Percentiles rank a stretch among this genome's conserved stretches.
These are phyloP conservation scores for Porites divaricata DNA, from an alignment of 92 coral and sea anemone species.

Conservation along the genomic window DNA sequence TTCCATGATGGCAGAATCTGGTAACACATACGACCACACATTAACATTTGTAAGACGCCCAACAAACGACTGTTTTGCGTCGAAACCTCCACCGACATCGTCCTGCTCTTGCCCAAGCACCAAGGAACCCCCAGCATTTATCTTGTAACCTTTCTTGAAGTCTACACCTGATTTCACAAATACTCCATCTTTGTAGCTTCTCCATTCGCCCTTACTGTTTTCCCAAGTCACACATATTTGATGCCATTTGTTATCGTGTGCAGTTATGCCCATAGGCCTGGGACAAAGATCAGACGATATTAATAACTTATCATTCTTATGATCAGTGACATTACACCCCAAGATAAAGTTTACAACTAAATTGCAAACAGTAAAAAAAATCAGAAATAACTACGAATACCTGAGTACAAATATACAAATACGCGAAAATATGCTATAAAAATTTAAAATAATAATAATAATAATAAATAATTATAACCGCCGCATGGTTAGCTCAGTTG, in stretches of 20 bases:
- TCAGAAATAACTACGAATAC: too few species aligned
- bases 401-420: too few species aligned
- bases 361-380: too few species aligned
- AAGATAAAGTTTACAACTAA: too few species aligned
- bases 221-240: constrained; percentile 12
- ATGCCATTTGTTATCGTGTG: constrained; percentile 2
- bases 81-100: neutral
- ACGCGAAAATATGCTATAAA: too few species aligned
- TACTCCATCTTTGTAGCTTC: constrained; percentile 6
- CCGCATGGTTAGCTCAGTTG: too few species aligned
- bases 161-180: neutral
- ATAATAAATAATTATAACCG: too few species aligned
- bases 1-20: neutral
- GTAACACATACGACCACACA: neutral
- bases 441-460: too few species aligned
- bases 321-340: too few species aligned
- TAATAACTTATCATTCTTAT: too few species aligned
- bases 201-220: constrained; percentile 3
- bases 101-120: constrained; percentile 12
- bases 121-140: neutral
- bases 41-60: constrained; percentile 6
- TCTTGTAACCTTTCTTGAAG: neutral
- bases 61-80: neutral
- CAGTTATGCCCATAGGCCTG: neutral
- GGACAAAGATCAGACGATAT: too few species aligned